Evolutionary conservation across 2,888 invertebrate genomes (phyloP).

Genomic region (Rhingia rostrata): DNA sequence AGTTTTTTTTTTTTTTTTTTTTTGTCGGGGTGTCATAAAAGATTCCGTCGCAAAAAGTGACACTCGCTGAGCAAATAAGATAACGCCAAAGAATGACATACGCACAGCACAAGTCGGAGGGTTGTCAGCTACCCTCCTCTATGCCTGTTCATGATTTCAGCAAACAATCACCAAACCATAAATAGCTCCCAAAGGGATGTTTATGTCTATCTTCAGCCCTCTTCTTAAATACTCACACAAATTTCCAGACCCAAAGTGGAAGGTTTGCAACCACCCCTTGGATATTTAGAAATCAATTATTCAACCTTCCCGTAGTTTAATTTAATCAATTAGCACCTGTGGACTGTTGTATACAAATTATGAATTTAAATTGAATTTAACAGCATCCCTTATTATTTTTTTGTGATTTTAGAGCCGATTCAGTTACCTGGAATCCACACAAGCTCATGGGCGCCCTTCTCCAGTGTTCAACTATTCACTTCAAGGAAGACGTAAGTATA

Average conservation of each 20-base stretch:
- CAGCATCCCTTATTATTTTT: conserved; percentile 65
- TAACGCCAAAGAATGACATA: conserved; percentile 65
- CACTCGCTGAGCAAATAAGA: conserved; percentile 76
- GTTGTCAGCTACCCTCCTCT: conserved; percentile 42
- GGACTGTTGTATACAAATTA: conserved; percentile 38
- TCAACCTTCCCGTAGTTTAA: conserved; percentile 50
- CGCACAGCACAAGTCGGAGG: conserved; percentile 13
- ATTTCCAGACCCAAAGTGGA: neutral
- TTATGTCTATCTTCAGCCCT: conserved; percentile 75
- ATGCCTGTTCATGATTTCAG: conserved; percentile 69
- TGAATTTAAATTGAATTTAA: conserved; percentile 22
- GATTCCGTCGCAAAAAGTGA: conserved; percentile 31
- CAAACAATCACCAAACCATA: conserved; percentile 78
- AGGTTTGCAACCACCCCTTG: conserved; percentile 41
- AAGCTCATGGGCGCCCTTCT: conserved; percentile 98
- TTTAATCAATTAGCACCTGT: conserved; percentile 73
- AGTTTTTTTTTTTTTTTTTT: neutral
- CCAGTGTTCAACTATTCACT: conserved; percentile 98
- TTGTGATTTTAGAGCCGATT: conserved; percentile 90
- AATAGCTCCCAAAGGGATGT: conserved; percentile 83
- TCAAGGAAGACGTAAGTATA: conserved; percentile 95
- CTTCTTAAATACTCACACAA: conserved; percentile 37
- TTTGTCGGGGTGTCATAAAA: conserved; percentile 18
- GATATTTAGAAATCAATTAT: conserved; percentile 73
- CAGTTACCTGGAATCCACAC: conserved; percentile 99